Base-by-base conservation (phyloP, 2,888 invertebrate genomes). In the Lutraria lutraria region DNA sequence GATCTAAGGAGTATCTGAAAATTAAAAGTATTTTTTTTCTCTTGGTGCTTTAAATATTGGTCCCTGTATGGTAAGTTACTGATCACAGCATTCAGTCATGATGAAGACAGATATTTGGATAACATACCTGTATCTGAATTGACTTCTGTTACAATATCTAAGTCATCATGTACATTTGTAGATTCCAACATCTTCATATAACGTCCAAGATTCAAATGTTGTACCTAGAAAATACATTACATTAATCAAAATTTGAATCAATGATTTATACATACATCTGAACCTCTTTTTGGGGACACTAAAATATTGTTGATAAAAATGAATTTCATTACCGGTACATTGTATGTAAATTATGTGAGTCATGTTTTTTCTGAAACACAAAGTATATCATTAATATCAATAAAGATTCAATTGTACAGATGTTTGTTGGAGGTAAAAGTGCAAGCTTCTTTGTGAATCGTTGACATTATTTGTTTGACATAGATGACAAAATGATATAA, bases 111-210 rank as follows among this genome's bases (percentile, higher is more conserved):
- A 10, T n/a, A 31, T 8, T 72, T 72, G 12, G 15, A 25, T 56
- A 21, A 54, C 95, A 98, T 98, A 92, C 98, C 98, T 92, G 98
- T 97, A 0, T 98, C 98, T 21, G 98, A 98, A 96, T 98, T 98
- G 21, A 98, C 98, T 92, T 98, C 98, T 56, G 98, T 98, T 76
- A 98, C 97, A 54, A 98, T 97, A 86, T 98, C 98, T 21, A 98
- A 97, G 68, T 98, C 98, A 93, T 98, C 98, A 92, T 98, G 97
- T 89, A 97, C 97, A 95, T 98, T 97, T 10, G 97, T 97, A 91
- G 97, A 97, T 94, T 98, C 97, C 89, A 98, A 97, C 98, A 98
- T 98, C 94, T 98, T 98, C 2, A 98, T 97, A 95, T 98, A 98
- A 85, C 98, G 97, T 43, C 97, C 97, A 91, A 98, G 96, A 96